phyloP scores from a whole-genome alignment of 2,113 vertebrate species.

The Centropus unirufus region DNA sequence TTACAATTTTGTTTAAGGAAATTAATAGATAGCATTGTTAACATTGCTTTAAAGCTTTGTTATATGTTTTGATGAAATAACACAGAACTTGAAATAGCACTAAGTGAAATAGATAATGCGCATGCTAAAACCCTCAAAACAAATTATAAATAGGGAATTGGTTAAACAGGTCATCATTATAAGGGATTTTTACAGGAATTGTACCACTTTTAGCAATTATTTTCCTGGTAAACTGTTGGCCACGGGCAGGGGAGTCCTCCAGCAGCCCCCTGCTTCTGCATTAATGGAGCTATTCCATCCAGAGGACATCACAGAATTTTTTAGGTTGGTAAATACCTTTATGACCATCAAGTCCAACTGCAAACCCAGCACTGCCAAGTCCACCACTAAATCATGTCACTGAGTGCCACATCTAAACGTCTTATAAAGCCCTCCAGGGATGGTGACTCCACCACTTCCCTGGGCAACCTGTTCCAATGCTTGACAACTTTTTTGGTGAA shows the following conservation, averaged over 20 bases:
- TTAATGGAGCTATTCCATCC: rapidly evolving
- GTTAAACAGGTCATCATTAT: background rate
- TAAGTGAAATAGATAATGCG: rapidly evolving
- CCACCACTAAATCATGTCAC: no score
- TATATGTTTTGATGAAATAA: background rate
- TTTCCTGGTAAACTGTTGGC: background rate
- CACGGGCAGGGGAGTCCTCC: rapidly evolving
- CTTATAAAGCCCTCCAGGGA: no score
- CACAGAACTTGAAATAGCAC: background rate
- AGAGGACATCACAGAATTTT: background rate
- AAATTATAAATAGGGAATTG: background rate
- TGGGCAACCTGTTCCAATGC: no score
- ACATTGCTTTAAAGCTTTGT: background rate
- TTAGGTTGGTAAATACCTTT: no score
- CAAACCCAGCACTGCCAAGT: no score
- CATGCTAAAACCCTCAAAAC: rapidly evolving
- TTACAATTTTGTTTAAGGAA: background rate
- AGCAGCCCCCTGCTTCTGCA: background rate
- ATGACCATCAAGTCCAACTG: no score
- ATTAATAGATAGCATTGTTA: background rate
- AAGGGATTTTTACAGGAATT: background rate
- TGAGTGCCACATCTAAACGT: no score
- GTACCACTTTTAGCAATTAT: background rate
- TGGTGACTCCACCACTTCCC: no score
- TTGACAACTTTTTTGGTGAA: no score